Percentiles rank a stretch among this genome's conserved stretches.
Conservation (phyloP, 2,113 vertebrate genomes). For the Apteryx mantelli region DNA sequence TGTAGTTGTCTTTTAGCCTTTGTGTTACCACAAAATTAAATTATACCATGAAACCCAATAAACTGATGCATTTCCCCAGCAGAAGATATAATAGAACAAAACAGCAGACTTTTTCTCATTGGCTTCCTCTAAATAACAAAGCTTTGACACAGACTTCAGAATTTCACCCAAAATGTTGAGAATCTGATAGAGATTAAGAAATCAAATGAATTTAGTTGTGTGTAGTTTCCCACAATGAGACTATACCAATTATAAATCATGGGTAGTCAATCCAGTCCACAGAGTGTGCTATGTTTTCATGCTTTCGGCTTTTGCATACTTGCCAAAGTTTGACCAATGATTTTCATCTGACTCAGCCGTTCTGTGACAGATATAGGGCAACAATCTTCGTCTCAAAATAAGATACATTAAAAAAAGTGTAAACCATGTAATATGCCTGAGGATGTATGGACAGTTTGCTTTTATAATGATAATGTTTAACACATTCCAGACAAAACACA, state of each 20-base stretch:
- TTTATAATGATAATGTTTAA: slow-evolving; percentile 24
- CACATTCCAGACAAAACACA: slow-evolving; percentile 35
- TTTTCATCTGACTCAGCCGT: slow-evolving; percentile 22
- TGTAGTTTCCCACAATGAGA: not conserved
- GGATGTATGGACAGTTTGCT: slow-evolving; percentile 51
- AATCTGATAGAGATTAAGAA: not conserved
- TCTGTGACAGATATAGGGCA: slow-evolving; percentile 27
- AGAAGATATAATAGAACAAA: not conserved
- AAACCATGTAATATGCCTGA: slow-evolving; percentile 15
- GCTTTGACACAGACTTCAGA: not conserved
- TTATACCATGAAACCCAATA: not conserved
- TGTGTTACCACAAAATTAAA: not conserved
- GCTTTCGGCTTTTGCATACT: not conserved
- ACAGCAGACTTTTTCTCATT: not conserved
- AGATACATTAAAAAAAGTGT: slow-evolving; percentile 17
- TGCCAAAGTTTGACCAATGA: not conserved
- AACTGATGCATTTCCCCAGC: not conserved
- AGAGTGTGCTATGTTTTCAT: not conserved
- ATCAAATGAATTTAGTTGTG: not conserved
- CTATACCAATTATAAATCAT: not conserved
- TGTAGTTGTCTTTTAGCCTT: not conserved
- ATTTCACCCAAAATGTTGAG: not conserved
- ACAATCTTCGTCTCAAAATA: slow-evolving; percentile 34
- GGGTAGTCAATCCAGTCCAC: not conserved
- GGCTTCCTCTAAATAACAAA: not conserved